A percentile compares a stretch with the other conserved stretches of the same genome.
These are phyloP conservation scores for Drosophila ambigua DNA, from an alignment of 1,140 invertebrate genomes.

Conservation along the genomic window DNA sequence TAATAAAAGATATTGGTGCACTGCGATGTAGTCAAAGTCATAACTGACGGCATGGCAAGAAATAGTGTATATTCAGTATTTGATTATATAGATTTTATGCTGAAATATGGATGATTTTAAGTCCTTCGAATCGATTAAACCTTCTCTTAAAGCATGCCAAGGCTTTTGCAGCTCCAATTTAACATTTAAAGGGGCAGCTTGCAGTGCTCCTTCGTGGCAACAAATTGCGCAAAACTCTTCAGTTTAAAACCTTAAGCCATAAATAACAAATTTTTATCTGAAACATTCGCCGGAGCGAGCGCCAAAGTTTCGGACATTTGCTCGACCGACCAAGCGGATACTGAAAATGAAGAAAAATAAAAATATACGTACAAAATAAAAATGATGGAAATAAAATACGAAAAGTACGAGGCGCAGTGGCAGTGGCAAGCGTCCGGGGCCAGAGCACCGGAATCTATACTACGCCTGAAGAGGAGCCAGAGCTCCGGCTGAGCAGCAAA, in stretches of 20 bases:
- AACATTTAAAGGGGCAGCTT: constrained; percentile 15
- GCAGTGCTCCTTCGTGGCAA: constrained; percentile 5
- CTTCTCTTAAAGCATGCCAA: too few relatives aligned
- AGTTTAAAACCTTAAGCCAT: constrained; percentile 58
- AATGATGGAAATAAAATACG: constrained; percentile 81
- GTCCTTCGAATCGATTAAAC: too few relatives aligned
- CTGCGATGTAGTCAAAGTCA: too few relatives aligned
- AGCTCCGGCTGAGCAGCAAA: constrained; percentile 40
- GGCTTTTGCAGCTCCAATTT: constrained; percentile 11
- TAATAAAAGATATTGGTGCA: background rate
- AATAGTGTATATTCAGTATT: too few relatives aligned
- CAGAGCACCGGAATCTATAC: background rate
- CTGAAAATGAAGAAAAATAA: constrained; percentile 16
- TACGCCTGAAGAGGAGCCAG: background rate
- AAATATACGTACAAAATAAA: constrained; percentile 62
- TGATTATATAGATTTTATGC: too few relatives aligned
- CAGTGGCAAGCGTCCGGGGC: too few relatives aligned
- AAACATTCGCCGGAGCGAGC: constrained; percentile 58
- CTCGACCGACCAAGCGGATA: constrained; percentile 40
- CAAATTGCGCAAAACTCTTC: constrained; percentile 52
- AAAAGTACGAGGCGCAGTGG: constrained; percentile 55
- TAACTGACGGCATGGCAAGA: too few relatives aligned
- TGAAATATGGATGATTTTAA: too few relatives aligned
- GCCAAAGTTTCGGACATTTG: constrained; percentile 67
- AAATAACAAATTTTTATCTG: constrained; percentile 69